These are phyloP conservation scores for Terrapene triunguis DNA, from an alignment of 2,113 vertebrate species.

Conservation along the genomic window DNA sequence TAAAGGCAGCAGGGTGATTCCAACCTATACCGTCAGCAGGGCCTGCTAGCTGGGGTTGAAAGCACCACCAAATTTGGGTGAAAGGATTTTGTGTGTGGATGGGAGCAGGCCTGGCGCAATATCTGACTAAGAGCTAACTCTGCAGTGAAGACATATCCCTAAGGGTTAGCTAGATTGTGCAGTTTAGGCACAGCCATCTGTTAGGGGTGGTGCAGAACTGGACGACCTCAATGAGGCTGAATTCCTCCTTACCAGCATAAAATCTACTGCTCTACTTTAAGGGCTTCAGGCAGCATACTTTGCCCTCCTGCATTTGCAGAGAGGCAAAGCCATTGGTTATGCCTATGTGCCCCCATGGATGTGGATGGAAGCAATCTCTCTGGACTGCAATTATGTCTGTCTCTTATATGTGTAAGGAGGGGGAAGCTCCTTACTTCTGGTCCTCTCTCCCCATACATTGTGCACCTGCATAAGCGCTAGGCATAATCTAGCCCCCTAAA, in stretches of 20 bases:
- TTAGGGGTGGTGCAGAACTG: not conserved
- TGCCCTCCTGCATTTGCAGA: not conserved
- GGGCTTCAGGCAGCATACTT: not conserved
- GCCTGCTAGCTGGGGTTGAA: not conserved
- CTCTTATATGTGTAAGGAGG: not conserved
- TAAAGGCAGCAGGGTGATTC: too few relatives aligned
- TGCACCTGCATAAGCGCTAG: not conserved
- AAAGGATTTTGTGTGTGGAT: not conserved
- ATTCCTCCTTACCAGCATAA: not conserved
- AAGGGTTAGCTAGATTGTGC: not conserved
- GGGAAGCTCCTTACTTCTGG: not conserved
- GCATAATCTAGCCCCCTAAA: not conserved
- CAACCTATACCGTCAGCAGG: too few relatives aligned
- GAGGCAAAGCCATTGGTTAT: not conserved
- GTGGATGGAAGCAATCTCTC: not conserved
- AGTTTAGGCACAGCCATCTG: not conserved
- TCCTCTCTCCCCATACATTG: not conserved
- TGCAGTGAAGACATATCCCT: not conserved
- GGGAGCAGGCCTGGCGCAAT: not conserved
- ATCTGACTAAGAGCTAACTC: not conserved
- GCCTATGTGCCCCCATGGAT: not conserved
- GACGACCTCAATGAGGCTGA: not conserved
- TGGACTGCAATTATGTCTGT: not conserved
- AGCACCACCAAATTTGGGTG: not conserved
- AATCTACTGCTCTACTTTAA: accelerated